Base-by-base conservation (phyloP, 2,797 vertebrate species). In the Alca torda region DNA sequence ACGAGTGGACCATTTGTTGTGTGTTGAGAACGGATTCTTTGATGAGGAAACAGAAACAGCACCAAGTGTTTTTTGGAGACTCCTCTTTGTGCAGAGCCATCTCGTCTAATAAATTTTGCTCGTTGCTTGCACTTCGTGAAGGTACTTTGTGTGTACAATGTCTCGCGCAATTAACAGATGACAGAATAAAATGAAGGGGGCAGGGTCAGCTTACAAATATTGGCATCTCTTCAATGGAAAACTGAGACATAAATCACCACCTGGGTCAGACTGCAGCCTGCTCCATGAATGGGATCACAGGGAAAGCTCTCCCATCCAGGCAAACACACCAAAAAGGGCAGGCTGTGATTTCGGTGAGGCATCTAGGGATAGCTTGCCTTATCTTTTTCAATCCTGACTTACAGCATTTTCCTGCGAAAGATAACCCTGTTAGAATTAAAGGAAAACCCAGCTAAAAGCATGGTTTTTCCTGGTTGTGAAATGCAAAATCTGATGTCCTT, bases 181-280 rank as follows among this genome's bases (percentile, higher is more conserved):
- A 95, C 65, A 80, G 91, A 95, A 85, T 67, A 45, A 90, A 94
- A 87, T 50, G 54, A 83, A 68, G 64, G 16, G 10, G 39, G 35
- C 31, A 51, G 65, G 69, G 83, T 96, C 87, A 76, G 53, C 54
- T 96, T 97, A 67, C 91, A 56, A 25, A 56, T 65, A 57, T 37
- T 97, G 97, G 93, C 91, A 72, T 50, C 53, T 89, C 86, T 88
- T 97, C 89, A 96, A 26, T 85, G 87, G 81, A 88, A 96, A 93
- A 48, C 84, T 54, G 50, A 95, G 96, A 72, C 84, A 63, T 93
- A 92, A 94, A 88, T 94, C 90, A 43, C 25, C 76, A 68, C 76
- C 74, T 54, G 61, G 88, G 70, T 72, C 61, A 48, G 75, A 23
- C 56, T 80, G 76, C 63, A 72, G 79, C 41, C 23, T 73, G 86